Conservation (phyloP, 2,888 invertebrate genomes). For the Anarsia innoxiella region DNA sequence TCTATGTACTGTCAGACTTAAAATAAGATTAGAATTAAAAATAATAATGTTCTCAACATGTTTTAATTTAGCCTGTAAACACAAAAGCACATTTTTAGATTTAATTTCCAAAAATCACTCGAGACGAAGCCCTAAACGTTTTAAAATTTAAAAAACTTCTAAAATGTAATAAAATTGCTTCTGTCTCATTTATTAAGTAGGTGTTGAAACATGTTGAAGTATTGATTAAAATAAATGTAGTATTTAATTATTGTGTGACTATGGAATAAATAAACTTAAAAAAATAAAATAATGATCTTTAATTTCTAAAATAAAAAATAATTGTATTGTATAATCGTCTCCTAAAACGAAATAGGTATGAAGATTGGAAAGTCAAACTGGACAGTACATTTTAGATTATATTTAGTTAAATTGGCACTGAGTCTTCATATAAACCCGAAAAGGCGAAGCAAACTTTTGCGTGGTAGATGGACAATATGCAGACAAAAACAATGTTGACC, state of each 20-base stretch:
- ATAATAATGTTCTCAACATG: conserved; percentile 41
- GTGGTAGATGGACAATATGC: no score
- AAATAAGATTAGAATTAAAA: conserved; percentile 35
- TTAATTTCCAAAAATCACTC: conserved; percentile 18
- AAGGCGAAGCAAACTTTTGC: no score
- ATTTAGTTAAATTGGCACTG: no score
- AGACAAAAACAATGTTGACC: no score
- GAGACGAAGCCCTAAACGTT: conserved; percentile 25
- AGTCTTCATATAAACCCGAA: no score
- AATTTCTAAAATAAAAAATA: not conserved
- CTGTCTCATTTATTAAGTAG: conserved; percentile 19
- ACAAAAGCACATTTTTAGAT: conserved; percentile 26
- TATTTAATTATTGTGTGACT: conserved; percentile 57
- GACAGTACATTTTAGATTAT: no score
- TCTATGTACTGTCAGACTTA: no score
- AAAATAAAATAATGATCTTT: conserved; percentile 7
- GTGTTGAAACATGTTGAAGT: conserved; percentile 55
- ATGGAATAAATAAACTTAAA: conserved; percentile 37
- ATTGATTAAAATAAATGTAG: conserved; percentile 38
- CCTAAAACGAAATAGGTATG: not conserved
- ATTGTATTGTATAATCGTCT: not conserved
- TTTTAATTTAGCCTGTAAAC: conserved; percentile 36
- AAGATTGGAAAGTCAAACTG: not conserved
- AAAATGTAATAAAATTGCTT: conserved; percentile 19
- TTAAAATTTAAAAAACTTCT: conserved; percentile 25